Evolutionary conservation across 2,113 vertebrate species (phyloP).

Genomic region (Camarhynchus parvulus): DNA sequence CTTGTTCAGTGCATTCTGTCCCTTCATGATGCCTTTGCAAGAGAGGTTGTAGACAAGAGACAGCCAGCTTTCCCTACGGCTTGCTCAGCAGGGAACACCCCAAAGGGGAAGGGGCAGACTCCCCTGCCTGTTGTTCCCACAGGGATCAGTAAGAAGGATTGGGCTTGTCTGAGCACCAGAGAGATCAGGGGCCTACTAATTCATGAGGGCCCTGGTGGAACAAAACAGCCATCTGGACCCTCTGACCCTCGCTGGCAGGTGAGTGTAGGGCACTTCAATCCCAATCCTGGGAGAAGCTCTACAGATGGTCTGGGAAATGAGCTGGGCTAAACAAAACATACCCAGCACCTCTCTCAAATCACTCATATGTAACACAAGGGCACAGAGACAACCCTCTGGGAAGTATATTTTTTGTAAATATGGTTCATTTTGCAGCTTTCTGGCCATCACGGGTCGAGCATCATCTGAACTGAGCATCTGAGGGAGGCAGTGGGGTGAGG

Average conservation of each 20-base stretch:
- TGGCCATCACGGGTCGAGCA: background rate
- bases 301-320: background rate
- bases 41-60: rapidly evolving
- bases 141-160: background rate
- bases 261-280: background rate
- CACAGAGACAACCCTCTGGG: background rate
- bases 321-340: background rate
- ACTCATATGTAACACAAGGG: background rate
- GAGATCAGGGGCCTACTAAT: background rate
- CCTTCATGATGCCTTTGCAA: background rate
- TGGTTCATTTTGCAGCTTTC: background rate
- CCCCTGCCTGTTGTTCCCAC: background rate
- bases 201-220: background rate
- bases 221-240: background rate
- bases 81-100: background rate
- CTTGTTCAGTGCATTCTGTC: background rate
- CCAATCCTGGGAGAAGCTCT: background rate
- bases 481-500: background rate
- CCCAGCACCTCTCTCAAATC: background rate
- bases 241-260: background rate
- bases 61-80: rapidly evolving
- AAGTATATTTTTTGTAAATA: background rate
- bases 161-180: background rate
- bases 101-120: background rate
- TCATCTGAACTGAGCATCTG: background rate